Percentiles rank a stretch among this genome's conserved stretches.
Evolutionary conservation across 1,140 invertebrate species (phyloP).

Genomic region (Spodoptera frugiperda): DNA sequence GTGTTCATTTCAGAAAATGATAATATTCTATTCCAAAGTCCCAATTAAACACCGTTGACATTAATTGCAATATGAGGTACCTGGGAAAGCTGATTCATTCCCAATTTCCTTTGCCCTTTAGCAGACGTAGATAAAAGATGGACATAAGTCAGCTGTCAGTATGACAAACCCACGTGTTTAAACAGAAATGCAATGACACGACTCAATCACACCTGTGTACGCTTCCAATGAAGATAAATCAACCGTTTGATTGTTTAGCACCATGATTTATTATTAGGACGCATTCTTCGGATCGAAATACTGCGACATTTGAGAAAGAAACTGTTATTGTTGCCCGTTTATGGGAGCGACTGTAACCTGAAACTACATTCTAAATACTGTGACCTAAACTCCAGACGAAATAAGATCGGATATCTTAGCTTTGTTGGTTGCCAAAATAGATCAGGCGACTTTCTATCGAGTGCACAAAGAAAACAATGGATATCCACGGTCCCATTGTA

Average conservation of each 20-base stretch:
- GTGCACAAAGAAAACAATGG: neutral
- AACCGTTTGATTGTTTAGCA: conserved; percentile 32
- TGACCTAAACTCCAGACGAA: conserved; percentile 24
- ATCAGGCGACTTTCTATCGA: neutral
- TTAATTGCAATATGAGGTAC: too few relatives aligned
- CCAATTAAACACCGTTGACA: too few relatives aligned
- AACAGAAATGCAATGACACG: conserved; percentile 1
- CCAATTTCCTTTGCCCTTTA: neutral
- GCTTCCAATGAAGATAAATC: conserved; percentile 18
- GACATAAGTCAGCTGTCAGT: conserved; percentile 1
- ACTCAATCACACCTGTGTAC: conserved; percentile 21
- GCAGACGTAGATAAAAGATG: neutral
- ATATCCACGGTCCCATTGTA: neutral
- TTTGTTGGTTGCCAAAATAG: conserved; percentile 15
- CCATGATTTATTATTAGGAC: conserved; percentile 6
- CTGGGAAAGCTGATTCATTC: conserved; percentile 4
- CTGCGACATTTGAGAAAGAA: neutral
- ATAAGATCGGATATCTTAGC: conserved; percentile 12
- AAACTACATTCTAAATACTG: neutral
- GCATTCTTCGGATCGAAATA: neutral
- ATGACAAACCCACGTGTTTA: neutral
- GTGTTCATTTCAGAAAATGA: too few relatives aligned
- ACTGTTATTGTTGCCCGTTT: neutral
- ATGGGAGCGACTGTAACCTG: neutral
- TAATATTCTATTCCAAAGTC: too few relatives aligned